These are phyloP conservation scores for Nothoprocta perdicaria DNA, from an alignment of 2,113 vertebrate species.

Conservation along the genomic window DNA sequence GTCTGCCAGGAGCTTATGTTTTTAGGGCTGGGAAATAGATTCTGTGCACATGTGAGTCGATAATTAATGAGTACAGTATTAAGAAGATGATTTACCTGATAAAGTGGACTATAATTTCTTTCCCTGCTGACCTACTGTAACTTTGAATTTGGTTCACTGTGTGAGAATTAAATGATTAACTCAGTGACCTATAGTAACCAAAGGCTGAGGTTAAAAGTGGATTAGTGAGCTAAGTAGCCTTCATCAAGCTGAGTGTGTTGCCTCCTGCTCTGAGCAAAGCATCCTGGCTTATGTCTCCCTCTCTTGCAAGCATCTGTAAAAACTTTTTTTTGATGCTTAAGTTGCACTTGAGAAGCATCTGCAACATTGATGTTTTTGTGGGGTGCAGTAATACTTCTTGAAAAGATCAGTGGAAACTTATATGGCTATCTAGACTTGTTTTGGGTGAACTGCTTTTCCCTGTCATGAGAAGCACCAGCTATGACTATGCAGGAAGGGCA, in stretches of 20 bases:
- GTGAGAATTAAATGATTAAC: constrained; percentile 41
- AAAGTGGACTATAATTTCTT: constrained; percentile 27
- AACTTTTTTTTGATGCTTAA: neutral
- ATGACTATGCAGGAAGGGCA: neutral
- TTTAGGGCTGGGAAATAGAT: neutral
- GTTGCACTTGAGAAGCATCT: neutral
- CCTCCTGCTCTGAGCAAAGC: neutral
- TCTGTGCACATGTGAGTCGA: neutral
- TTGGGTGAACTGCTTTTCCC: neutral
- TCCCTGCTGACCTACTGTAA: constrained; percentile 9
- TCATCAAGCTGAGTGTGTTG: constrained; percentile 10
- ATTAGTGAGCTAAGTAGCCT: constrained; percentile 48
- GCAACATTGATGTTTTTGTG: neutral
- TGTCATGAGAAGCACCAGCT: neutral
- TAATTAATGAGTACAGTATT: neutral
- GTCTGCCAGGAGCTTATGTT: neutral
- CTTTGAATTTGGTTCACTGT: constrained; percentile 19
- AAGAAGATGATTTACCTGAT: constrained; percentile 39
- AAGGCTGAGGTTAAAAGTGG: constrained; percentile 47
- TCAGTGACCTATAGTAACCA: constrained; percentile 32
- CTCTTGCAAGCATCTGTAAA: neutral
- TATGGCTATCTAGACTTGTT: neutral
- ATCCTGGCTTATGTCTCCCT: neutral
- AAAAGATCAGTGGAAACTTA: neutral
- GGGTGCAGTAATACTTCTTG: neutral